Evolutionary conservation across 2,113 vertebrate species (phyloP).

Genomic region (Pontoporia blainvillei): DNA sequence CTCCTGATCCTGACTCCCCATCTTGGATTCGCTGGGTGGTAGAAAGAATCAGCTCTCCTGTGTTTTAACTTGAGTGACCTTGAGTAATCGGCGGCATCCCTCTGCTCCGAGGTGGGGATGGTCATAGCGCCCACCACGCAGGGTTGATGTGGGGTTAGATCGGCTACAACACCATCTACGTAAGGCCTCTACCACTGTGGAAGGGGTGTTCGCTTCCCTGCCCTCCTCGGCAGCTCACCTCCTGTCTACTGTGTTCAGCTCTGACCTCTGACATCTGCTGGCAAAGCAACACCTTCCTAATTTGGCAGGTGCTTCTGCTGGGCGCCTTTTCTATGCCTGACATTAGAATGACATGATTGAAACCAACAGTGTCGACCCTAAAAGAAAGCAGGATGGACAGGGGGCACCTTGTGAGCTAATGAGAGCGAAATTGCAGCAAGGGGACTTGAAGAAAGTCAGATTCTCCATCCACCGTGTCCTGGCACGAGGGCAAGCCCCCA

Average conservation of each 20-base stretch:
- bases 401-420: neutral
- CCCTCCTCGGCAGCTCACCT: neutral
- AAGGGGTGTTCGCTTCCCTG: fast-evolving
- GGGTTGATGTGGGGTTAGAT: fast-evolving
- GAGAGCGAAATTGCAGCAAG: neutral
- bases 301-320: neutral
- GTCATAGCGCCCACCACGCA: neutral
- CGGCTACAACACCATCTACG: fast-evolving
- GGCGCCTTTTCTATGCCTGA: neutral
- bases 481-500: neutral
- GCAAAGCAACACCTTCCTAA: neutral
- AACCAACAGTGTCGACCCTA: neutral
- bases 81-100: neutral
- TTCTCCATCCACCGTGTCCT: fast-evolving
- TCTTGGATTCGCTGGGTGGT: no score
- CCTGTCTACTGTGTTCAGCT: fast-evolving
- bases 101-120: neutral
- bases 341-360: neutral
- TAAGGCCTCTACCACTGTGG: fast-evolving
- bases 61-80: neutral
- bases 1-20: neutral
- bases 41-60: neutral
- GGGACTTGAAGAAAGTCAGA: neutral
- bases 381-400: neutral
- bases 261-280: neutral